Conservation (phyloP, 2,888 invertebrate species). For the Sinotaia quadrata region DNA sequence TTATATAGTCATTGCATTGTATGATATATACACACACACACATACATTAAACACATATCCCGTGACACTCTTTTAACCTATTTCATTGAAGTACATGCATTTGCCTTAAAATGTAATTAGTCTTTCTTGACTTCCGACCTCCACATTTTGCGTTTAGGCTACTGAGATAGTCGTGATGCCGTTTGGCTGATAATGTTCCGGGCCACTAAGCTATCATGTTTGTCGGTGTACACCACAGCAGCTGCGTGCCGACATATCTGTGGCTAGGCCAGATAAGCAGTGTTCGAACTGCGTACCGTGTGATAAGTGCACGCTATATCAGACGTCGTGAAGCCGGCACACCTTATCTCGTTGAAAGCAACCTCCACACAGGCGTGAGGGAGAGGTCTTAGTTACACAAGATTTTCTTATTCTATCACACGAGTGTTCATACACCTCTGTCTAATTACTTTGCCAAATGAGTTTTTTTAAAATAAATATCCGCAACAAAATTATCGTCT, state of each 20-base stretch:
- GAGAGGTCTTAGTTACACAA: background rate
- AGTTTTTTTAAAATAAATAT: background rate
- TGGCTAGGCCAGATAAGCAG: slow-evolving; percentile 27
- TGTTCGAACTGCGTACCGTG: slow-evolving; percentile 3
- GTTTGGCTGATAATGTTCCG: slow-evolving; percentile 25
- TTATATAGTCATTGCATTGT: too few relatives aligned
- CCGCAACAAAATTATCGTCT: slow-evolving; percentile 18
- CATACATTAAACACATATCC: too few relatives aligned
- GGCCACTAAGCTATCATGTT: slow-evolving; percentile 21
- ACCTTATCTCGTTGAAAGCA: slow-evolving; percentile 24
- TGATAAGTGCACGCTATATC: slow-evolving; percentile 31
- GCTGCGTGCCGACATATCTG: slow-evolving; percentile 30
- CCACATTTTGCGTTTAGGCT: background rate
- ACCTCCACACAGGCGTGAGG: slow-evolving; percentile 19
- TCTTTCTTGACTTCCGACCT: background rate
- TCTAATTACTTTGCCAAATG: background rate
- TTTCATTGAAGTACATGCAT: too few relatives aligned
- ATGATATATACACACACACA: too few relatives aligned
- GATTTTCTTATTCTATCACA: background rate
- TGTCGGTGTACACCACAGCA: slow-evolving; percentile 26
- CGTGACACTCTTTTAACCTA: too few relatives aligned
- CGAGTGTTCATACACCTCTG: background rate
- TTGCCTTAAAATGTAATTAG: too few relatives aligned
- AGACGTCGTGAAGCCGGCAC: slow-evolving; percentile 20
- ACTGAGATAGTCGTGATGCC: slow-evolving; percentile 7